Conservation (phyloP, 1,140 invertebrate genomes). For the Drosophila equinoxialis region DNA sequence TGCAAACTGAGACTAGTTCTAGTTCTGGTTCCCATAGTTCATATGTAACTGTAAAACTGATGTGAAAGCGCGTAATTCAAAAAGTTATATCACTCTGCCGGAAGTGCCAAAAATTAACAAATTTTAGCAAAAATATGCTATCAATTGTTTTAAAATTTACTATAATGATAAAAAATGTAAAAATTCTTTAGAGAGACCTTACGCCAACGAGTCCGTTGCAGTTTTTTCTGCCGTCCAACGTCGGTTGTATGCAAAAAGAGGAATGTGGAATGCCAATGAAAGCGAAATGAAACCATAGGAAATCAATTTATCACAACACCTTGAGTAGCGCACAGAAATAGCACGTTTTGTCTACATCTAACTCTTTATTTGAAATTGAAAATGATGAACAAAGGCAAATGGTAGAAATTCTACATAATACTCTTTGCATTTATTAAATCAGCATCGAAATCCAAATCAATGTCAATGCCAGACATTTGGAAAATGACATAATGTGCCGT, state of each 20-base stretch:
- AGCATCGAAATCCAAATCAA: conserved; percentile 28
- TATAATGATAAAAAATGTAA: neutral
- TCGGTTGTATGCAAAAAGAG: conserved; percentile 46
- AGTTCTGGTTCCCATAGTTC: too few relatives aligned
- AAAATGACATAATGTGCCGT: conserved; percentile 68
- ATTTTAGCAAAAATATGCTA: too few relatives aligned
- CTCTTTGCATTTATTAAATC: conserved; percentile 50
- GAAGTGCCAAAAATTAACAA: too few relatives aligned
- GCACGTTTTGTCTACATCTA: conserved; percentile 39
- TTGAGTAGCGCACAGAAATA: conserved; percentile 64
- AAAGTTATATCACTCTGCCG: too few relatives aligned
- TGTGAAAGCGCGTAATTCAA: too few relatives aligned
- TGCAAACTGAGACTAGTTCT: too few relatives aligned
- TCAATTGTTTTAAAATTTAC: too few relatives aligned
- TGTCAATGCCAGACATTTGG: conserved; percentile 31
- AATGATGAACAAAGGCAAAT: conserved; percentile 25
- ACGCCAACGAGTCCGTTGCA: neutral
- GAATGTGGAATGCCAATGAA: conserved; percentile 68
- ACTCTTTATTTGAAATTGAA: conserved; percentile 58
- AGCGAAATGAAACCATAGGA: conserved; percentile 78
- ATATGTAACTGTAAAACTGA: too few relatives aligned
- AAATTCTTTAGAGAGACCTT: neutral
- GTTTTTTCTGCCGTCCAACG: conserved; percentile 12
- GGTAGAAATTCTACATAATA: conserved; percentile 26
- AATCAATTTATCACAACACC: conserved; percentile 78